Evolutionary conservation across 2,888 invertebrate species (phyloP).

Genomic region (Lottia gigantea): DNA sequence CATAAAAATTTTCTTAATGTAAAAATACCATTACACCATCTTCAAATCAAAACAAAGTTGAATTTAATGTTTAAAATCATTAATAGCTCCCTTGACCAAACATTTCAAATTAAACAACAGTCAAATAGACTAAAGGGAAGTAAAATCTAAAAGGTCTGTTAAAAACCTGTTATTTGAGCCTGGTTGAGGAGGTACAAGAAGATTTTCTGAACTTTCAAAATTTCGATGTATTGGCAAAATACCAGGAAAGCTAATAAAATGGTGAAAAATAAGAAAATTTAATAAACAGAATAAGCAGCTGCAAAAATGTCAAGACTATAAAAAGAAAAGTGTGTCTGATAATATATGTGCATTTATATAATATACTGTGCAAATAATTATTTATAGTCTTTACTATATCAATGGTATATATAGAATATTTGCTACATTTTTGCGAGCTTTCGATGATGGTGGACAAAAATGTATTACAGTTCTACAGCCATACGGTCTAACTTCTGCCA

Average conservation of each 20-base stretch:
- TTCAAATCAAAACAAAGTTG: no score
- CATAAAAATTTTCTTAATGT: no score
- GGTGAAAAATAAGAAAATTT: slow-evolving; percentile 4
- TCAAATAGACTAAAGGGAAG: no score
- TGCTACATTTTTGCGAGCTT: no score
- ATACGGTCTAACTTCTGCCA: no score
- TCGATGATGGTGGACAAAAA: no score
- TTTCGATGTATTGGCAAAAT: slow-evolving; percentile 36
- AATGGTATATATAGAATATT: no score
- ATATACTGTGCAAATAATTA: neutral
- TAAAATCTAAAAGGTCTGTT: neutral
- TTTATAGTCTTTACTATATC: neutral
- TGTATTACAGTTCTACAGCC: no score
- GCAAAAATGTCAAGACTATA: slow-evolving; percentile 6
- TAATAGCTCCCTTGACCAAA: no score
- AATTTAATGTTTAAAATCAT: no score
- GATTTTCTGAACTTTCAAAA: slow-evolving; percentile 53
- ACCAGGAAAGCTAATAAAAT: slow-evolving; percentile 25
- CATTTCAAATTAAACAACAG: no score
- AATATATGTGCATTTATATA: slow-evolving; percentile 10
- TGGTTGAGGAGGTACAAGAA: slow-evolving; percentile 55
- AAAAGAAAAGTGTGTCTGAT: slow-evolving; percentile 8
- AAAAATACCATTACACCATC: no score
- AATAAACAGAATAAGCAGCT: neutral
- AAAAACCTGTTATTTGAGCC: slow-evolving; percentile 61